A percentile compares a stretch with the other conserved stretches of the same genome.
Evolutionary conservation across 2,113 vertebrate species (phyloP).

Genomic region (Saimiri boliviensis): DNA sequence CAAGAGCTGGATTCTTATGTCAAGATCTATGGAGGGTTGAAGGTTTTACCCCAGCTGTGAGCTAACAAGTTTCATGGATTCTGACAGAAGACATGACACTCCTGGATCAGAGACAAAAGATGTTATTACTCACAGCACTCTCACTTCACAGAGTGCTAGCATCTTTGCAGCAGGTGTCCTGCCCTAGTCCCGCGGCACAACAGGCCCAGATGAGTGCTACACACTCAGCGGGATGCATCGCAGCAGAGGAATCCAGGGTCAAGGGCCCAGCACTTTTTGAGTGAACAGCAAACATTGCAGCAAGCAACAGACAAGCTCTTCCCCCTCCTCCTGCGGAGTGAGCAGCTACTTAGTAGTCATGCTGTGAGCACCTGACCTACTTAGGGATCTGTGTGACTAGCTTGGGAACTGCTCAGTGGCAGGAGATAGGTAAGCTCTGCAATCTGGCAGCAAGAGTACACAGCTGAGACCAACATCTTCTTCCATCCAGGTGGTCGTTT

Average conservation of each 20-base stretch:
- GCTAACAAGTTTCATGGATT: fast-evolving
- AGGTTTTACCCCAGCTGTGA: background rate
- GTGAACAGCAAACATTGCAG: background rate
- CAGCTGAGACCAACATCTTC: background rate
- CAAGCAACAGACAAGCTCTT: background rate
- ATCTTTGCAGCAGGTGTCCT: fast-evolving
- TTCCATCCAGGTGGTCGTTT: background rate
- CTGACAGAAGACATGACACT: background rate
- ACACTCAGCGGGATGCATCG: background rate
- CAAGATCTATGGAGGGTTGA: background rate
- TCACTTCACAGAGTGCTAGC: background rate
- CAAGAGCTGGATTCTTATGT: background rate
- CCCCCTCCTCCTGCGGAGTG: background rate
- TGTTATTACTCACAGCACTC: fast-evolving
- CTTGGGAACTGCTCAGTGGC: background rate
- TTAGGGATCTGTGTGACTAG: background rate
- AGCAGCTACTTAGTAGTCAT: background rate
- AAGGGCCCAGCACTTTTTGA: fast-evolving
- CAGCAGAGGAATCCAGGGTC: background rate
- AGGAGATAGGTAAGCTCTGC: background rate
- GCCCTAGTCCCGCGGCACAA: background rate
- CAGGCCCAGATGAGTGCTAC: fast-evolving
- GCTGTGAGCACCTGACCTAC: background rate
- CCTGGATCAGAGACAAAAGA: background rate
- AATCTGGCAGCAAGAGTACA: no score